These are phyloP conservation scores for Stichodactyla mertensii DNA, from an alignment of 64 coral and sea anemone genomes.

Conservation along the genomic window DNA sequence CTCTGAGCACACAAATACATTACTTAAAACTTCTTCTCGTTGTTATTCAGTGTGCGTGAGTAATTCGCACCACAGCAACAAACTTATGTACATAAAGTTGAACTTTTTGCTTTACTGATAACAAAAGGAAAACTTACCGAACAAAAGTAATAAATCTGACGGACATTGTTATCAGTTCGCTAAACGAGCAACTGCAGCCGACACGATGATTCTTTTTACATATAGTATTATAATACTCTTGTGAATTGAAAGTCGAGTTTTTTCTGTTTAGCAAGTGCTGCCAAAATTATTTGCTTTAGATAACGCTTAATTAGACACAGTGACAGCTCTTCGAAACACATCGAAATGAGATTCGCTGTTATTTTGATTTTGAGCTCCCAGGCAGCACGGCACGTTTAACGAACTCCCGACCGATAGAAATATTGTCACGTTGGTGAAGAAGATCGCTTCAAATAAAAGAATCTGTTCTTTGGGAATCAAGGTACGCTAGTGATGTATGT, in stretches of 20 bases:
- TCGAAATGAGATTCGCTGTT: constrained; percentile 12
- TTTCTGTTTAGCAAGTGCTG: constrained; percentile 4
- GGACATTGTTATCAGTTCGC: not conserved
- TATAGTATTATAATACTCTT: not conserved
- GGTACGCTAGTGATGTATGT: not conserved
- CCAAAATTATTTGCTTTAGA: not conserved
- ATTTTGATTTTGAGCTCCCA: not conserved
- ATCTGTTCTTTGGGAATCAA: not conserved
- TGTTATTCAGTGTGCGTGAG: not conserved
- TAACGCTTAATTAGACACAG: constrained; percentile 5
- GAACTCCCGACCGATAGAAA: not conserved
- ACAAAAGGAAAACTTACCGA: not conserved
- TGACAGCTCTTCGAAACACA: not conserved
- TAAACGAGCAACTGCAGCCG: not conserved
- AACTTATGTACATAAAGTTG: constrained; percentile 11
- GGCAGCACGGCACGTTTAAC: not conserved
- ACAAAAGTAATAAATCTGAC: not conserved
- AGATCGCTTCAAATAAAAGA: not conserved
- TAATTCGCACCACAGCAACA: too few species aligned
- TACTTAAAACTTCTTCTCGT: not conserved
- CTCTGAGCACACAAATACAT: not conserved
- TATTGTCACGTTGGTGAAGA: not conserved
- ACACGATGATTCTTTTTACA: not conserved
- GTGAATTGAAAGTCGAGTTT: not conserved
- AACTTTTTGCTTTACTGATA: not conserved